phyloP scores from a whole-genome alignment of 2,113 vertebrate genomes.

The Rhynchomys soricoides region DNA sequence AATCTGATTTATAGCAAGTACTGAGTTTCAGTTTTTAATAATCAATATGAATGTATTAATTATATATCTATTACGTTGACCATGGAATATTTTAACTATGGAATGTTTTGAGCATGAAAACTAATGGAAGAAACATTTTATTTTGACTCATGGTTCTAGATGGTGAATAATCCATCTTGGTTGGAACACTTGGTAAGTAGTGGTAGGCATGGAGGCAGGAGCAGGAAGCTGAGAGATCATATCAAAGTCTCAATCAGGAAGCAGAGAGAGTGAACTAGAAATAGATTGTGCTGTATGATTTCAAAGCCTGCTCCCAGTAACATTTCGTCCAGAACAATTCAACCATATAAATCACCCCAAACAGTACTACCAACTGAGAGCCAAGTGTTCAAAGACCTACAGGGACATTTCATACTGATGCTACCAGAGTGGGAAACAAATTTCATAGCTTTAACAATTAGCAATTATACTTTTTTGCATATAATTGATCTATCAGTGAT shows the following conservation, averaged over 20 bases:
- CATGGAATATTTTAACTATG: background rate
- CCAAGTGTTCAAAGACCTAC: background rate
- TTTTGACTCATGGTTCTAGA: background rate
- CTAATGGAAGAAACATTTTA: background rate
- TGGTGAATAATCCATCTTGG: background rate
- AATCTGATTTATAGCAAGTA: background rate
- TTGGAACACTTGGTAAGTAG: background rate
- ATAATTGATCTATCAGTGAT: background rate
- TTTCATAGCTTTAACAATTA: background rate
- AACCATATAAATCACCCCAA: background rate
- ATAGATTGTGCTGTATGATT: background rate
- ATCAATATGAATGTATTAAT: background rate
- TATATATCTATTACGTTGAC: background rate
- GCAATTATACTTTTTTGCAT: background rate
- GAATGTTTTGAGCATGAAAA: background rate
- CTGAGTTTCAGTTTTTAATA: conserved; percentile 14
- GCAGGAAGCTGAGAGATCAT: background rate
- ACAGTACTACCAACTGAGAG: background rate
- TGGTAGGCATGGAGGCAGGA: background rate
- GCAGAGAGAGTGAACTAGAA: background rate
- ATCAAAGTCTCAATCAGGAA: background rate
- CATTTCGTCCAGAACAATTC: background rate
- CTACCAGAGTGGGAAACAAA: background rate
- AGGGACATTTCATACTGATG: background rate
- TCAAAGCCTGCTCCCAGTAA: background rate